Conservation (phyloP, 64 coral and sea anemone genomes). For the Catalaphyllia jardinei region DNA sequence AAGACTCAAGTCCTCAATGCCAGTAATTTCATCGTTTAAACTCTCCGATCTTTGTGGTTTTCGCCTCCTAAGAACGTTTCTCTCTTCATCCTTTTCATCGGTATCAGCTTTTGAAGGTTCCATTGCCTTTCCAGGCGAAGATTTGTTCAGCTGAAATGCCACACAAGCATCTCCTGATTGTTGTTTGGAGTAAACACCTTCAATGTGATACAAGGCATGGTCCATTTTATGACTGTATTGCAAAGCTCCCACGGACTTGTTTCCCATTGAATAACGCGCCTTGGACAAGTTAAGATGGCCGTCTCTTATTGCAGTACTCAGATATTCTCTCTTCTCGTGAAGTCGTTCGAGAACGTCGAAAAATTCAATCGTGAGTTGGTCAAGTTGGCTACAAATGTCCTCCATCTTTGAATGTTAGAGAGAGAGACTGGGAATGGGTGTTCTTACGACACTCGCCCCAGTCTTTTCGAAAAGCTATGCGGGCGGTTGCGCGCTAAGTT, state of each 20-base stretch:
- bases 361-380: constrained; percentile 67
- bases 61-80: constrained; percentile 22
- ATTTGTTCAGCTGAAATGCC: constrained; percentile 57
- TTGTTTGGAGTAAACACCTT: background rate
- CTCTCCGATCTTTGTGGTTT: background rate
- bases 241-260: constrained; percentile 75
- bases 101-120: background rate
- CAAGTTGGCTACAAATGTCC: constrained; percentile 55
- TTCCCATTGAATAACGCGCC: constrained; percentile 94
- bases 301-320: constrained; percentile 75
- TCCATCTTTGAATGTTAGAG: constrained; percentile 61
- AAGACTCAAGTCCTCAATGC: constrained; percentile 12
- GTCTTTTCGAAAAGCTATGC: too few species aligned
- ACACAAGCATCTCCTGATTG: background rate
- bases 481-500: too few species aligned
- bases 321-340: constrained; percentile 56
- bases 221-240: constrained; percentile 88
- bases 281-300: constrained; percentile 89
- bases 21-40: constrained; percentile 5
- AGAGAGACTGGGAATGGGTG: background rate
- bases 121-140: constrained; percentile 14
- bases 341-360: constrained; percentile 75
- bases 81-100: constrained; percentile 33
- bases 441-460: too few species aligned
- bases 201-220: constrained; percentile 50